Conservation (phyloP, 2,888 invertebrate species). For the Crematogaster levior region DNA sequence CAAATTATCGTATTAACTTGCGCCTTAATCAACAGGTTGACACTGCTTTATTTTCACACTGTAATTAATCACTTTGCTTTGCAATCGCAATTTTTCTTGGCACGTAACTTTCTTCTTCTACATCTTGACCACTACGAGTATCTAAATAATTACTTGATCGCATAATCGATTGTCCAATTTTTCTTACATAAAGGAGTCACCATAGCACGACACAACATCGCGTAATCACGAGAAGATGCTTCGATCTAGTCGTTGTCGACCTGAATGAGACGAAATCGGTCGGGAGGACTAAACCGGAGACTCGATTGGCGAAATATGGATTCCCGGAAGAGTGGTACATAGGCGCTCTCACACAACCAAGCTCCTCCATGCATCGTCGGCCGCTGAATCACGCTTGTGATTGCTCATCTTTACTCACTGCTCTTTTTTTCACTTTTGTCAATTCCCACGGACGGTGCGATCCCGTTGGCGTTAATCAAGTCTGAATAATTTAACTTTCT, state of each 20-base stretch:
- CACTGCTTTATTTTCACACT: neutral
- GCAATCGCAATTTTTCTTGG: neutral
- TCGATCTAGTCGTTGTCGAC: conserved; percentile 2
- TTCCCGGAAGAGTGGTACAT: conserved; percentile 71
- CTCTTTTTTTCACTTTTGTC: conserved; percentile 60
- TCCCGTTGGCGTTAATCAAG: neutral
- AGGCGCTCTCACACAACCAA: conserved; percentile 14
- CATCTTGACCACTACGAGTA: neutral
- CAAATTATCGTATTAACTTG: neutral
- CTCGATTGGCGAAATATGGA: conserved; percentile 73
- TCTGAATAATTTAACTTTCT: neutral
- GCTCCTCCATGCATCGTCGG: conserved; percentile 76
- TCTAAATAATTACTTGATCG: neutral
- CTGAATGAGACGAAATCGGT: conserved; percentile 29
- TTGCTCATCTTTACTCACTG: conserved; percentile 78
- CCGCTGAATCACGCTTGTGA: conserved; percentile 78
- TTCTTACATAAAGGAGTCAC: neutral
- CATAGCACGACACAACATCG: neutral
- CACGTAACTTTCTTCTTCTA: neutral
- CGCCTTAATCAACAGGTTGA: neutral
- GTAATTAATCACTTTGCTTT: neutral
- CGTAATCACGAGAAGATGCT: neutral
- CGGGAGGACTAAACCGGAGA: conserved; percentile 30
- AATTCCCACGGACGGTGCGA: conserved; percentile 1
- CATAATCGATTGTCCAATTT: neutral